These are phyloP conservation scores for Malurus cyaneus DNA, from an alignment of 2,113 vertebrate species.

Conservation along the genomic window DNA sequence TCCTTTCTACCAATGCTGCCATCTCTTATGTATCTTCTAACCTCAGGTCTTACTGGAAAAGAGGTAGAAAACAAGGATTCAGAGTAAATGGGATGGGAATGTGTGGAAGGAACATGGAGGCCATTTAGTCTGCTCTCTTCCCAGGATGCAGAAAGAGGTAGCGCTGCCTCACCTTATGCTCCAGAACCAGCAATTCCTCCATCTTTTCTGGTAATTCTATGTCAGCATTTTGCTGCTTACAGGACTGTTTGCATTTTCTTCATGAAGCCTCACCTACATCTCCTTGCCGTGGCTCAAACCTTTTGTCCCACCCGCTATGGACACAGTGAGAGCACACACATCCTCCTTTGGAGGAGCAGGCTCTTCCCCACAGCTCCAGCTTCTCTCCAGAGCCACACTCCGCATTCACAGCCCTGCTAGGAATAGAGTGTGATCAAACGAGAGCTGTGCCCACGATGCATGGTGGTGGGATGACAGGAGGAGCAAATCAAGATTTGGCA, in stretches of 20 bases:
- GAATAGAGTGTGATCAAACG: accelerated
- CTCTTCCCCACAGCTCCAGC: background rate
- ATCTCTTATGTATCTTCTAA: background rate
- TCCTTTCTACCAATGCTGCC: background rate
- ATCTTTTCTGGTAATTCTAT: background rate
- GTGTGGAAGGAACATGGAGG: background rate
- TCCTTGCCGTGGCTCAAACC: background rate
- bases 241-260: background rate
- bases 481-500: background rate
- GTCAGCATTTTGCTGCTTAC: background rate
- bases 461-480: background rate
- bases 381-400: background rate
- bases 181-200: background rate
- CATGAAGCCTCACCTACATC: background rate
- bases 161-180: background rate
- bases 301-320: background rate
- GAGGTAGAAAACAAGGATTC: background rate
- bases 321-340: background rate
- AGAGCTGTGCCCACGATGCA: background rate
- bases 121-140: accelerated
- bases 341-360: background rate
- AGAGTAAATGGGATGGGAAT: background rate
- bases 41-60: background rate
- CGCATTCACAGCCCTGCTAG: accelerated
- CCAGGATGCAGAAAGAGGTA: background rate